Base-by-base conservation (phyloP, 2,888 invertebrate species). In the Fragum sueziense region DNA sequence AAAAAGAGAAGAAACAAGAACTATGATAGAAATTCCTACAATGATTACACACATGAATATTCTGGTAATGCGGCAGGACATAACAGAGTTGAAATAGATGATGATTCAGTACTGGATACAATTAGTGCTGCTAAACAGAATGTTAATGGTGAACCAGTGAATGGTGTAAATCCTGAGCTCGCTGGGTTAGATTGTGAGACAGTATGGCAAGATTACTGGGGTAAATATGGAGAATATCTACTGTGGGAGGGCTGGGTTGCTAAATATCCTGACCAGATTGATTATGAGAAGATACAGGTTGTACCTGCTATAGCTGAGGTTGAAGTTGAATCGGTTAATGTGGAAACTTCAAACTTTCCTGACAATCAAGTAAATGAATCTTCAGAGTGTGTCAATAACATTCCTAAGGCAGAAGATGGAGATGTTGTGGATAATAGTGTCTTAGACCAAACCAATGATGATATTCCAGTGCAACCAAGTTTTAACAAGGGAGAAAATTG, bases 181-280 rank as follows among this genome's bases (percentile, higher is more conserved):
- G 68, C 72, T 47, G 82, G 76, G 17, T 37, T 83, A 20, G 84
- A 87, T 65, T 70, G 87, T 41, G 88, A 89, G 31, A 76, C 74
- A 34, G 87, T 84, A 1, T 91, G 88, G 88, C 83, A 89, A 17
- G 86, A 87, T 59, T 90, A 91, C 79, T 92, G 91, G 90, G 85
- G 80, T 14, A 88, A 90, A 72, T 88, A 90, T 86, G 91, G 91
- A 17, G 91, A 91, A 65, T 86, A 87, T 70, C 74, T 91, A 31
- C 88, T 91, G 25, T 91, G 91, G 91, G 88, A 91, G 70, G 88
- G 87, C 0, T 92, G 92, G 91, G 80, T 91, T 7, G 86, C 86
- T 31, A 92, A 91, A 76, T 92, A 92, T 75, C 91, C 91, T 0
- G 90, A 91, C 73, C 89, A 89, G 62, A 85, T 88, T n/a, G 86